Evolutionary conservation across 2,888 invertebrate genomes (phyloP), one percentile per base, ranked within the genome.

Genomic region (Sceliomorpha sp.): DNA sequence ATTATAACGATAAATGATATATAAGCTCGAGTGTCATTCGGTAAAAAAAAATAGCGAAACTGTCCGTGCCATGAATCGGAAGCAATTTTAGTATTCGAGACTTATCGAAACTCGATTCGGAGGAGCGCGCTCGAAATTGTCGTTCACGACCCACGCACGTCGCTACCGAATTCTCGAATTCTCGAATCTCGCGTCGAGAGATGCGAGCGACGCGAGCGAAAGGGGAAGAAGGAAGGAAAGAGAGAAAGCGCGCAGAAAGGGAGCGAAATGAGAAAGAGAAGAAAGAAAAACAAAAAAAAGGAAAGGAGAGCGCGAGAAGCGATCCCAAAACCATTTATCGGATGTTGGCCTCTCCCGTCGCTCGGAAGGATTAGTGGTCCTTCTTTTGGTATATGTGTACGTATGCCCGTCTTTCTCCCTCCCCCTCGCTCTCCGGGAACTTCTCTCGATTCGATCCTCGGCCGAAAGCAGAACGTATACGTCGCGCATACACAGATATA

Each of bases 261-360:
- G 51, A 60, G 56, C 32, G 34, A 59, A 55, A 29, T 34, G 20
- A 44, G 20, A 14, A 20, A 39, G 31, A 24, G 45, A 59, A 39
- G 37, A 12, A 32, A 45, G 56, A 47, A 31, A 47, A 39, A 58
- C 48, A 20, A 13, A n/a, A 32, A 9, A 48, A 39, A 37, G 9
- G 60, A 17, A 40, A 12, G 29, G 36, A 66, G 48, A 72, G 69
- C 56, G 67, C 53, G 53, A 58, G 55, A 17, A 71, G 72, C 70
- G 72, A 78, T 80, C 78, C 78, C 77, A 78, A 83, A 83, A 72
- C 72, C 79, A 80, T 80, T 77, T 79, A 80, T 80, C 76, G 67
- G 66, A 66, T 56, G 69, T 63, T 64, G 73, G 75, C 53, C 67
- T 50, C 74, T 75, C 70, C 73, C 76, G 76, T 75, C 74, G 72